A percentile compares a stretch with the other conserved stretches of the same genome.
Conservation (phyloP, 1,140 invertebrate species). For the Drosophila sturtevanti region DNA sequence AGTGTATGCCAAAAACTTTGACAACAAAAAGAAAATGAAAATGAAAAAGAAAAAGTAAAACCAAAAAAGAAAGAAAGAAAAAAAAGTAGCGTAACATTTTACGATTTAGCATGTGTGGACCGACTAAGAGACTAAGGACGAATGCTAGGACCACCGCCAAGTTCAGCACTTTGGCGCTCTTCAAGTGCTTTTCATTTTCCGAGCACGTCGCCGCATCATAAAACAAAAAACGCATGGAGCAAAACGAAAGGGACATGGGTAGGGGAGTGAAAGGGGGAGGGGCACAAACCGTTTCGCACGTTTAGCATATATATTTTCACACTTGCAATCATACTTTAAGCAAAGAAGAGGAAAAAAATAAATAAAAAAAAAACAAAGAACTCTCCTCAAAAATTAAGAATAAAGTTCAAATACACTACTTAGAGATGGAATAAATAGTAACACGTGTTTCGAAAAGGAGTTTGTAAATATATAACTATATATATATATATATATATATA, state of each 20-base stretch:
- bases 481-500: no score
- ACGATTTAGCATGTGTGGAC: conserved; percentile 71
- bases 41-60: conserved; percentile 25
- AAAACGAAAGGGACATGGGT: conserved; percentile 34
- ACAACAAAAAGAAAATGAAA: conserved; percentile 34
- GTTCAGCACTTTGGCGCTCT: conserved; percentile 72
- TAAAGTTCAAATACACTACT: conserved; percentile 8
- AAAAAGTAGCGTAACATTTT: conserved; percentile 57
- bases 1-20: conserved; percentile 44
- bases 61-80: conserved; percentile 29
- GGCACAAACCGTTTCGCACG: conserved; percentile 36
- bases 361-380: not conserved
- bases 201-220: conserved; percentile 76
- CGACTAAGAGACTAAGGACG: conserved; percentile 15
- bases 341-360: conserved; percentile 38
- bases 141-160: conserved; percentile 52
- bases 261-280: conserved; percentile 34
- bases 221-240: conserved; percentile 70
- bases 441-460: no score
- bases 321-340: conserved; percentile 80
- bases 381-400: conserved; percentile 3
- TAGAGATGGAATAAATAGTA: not conserved
- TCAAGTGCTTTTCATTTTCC: conserved; percentile 79
- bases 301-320: conserved; percentile 80
- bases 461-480: no score